A percentile compares a stretch with the other conserved stretches of the same genome.
These are phyloP conservation scores for Stictocephala bisonia DNA, from an alignment of 2,888 invertebrate genomes.

Conservation along the genomic window DNA sequence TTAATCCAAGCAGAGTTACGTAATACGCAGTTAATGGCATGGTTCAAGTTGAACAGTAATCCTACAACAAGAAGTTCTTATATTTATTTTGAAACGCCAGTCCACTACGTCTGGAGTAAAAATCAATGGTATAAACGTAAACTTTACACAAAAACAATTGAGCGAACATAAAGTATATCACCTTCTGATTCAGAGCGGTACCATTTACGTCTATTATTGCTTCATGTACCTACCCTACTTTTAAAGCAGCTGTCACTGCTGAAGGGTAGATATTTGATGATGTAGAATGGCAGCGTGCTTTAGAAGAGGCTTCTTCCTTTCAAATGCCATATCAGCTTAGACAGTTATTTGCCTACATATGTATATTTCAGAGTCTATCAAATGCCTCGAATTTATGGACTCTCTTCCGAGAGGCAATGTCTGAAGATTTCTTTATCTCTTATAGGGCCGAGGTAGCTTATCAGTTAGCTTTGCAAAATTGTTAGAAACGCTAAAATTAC, in stretches of 20 bases:
- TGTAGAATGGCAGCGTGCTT: constrained; percentile 55
- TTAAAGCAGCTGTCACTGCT: constrained; percentile 58
- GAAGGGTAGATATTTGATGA: constrained; percentile 61
- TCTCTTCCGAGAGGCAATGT: constrained; percentile 53
- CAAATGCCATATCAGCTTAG: constrained; percentile 60
- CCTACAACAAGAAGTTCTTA: constrained; percentile 21
- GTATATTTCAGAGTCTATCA: constrained; percentile 56
- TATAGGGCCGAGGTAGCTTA: background rate
- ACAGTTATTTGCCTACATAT: constrained; percentile 60
- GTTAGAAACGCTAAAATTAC: constrained; percentile 34
- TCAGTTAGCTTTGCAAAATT: too few species aligned
- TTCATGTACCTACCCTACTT: constrained; percentile 57
- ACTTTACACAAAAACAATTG: background rate
- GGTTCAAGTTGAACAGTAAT: constrained; percentile 33
- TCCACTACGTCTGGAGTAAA: constrained; percentile 3
- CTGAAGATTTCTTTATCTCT: constrained; percentile 47
- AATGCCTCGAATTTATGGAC: constrained; percentile 58
- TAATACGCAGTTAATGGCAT: constrained; percentile 12
- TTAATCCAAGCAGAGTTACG: too few species aligned
- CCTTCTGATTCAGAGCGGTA: constrained; percentile 28
- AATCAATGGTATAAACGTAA: constrained; percentile 21
- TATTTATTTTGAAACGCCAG: constrained; percentile 16
- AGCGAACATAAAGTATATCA: background rate
- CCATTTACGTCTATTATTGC: constrained; percentile 56
- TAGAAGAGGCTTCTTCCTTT: constrained; percentile 57